A percentile compares a stretch with the other conserved stretches of the same genome.
phyloP scores from a whole-genome alignment of 2,888 invertebrate genomes.

The Cepaea hortensis region DNA sequence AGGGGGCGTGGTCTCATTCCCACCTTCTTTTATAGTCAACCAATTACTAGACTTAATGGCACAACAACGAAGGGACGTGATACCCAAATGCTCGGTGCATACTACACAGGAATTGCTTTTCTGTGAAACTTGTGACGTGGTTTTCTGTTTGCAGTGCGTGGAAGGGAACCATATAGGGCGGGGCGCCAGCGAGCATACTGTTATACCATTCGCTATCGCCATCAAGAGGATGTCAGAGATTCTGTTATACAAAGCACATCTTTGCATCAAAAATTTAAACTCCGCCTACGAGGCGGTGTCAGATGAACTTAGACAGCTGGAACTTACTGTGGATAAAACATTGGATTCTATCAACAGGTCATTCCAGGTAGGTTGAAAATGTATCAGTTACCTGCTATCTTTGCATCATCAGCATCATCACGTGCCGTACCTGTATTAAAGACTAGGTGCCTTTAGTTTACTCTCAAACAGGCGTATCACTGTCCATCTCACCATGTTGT shows the following conservation, averaged over 20 bases:
- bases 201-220: slow-evolving; percentile 93
- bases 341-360: slow-evolving; percentile 83
- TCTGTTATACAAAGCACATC: slow-evolving; percentile 92
- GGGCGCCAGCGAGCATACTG: slow-evolving; percentile 85
- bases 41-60: slow-evolving; percentile 95
- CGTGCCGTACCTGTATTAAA: no score
- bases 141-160: slow-evolving; percentile 86
- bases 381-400: neutral
- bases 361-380: slow-evolving; percentile 63
- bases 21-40: slow-evolving; percentile 90
- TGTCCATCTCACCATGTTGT: no score
- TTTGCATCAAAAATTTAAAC: slow-evolving; percentile 82
- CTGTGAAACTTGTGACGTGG: slow-evolving; percentile 95
- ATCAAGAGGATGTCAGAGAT: slow-evolving; percentile 97
- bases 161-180: slow-evolving; percentile 74
- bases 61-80: slow-evolving; percentile 90
- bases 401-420: neutral
- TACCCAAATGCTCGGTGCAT: slow-evolving; percentile 93
- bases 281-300: slow-evolving; percentile 83
- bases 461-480: no score
- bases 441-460: no score
- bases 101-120: slow-evolving; percentile 87
- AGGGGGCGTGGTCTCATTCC: slow-evolving; percentile 83
- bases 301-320: slow-evolving; percentile 86
- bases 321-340: slow-evolving; percentile 84